Evolutionary conservation across 2,888 invertebrate genomes (phyloP), one percentile per base, ranked within the genome.

Genomic region (Agrotis segetum): DNA sequence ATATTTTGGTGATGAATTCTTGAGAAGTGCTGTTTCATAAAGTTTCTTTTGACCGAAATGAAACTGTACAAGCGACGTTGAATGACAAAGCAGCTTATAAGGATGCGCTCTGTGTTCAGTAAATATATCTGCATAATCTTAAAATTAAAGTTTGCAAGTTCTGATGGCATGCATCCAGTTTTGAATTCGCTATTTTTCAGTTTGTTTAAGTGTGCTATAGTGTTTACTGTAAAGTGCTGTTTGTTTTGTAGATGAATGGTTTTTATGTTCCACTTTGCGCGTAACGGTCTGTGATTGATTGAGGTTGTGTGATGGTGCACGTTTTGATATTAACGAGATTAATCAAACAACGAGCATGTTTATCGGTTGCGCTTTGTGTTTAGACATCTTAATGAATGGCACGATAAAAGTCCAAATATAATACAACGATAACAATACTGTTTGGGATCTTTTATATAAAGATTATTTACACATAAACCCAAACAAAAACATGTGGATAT

Each of bases 1-100:
- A 85, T 88, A 89, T 90, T 91, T 89, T 89, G 86, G 87, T 87
- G 83, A 87, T 84, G 81, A 84, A 86, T 86, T 88, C 83, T 89
- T 76, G 77, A 80, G 72, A 85, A 86, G 83, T 77, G 76, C 70
- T 78, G 60, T 88, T 88, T 85, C 82, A 85, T 87, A 85, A 87
- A 89, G 87, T 85, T 85, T 85, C 75, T 81, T 78, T 67, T 74
- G 74, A 80, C 82, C 73, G 74, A 86, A 87, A 87, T 86, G 79
- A 88, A 87, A 87, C 84, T 85, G 74, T 71, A 76, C 73, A 74
- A 83, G 81, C 77, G 67, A 73, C 67, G 77, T 82, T 79, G 86
- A 85, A 84, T 84, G 82, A 84, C 83, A 83, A 85, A 87, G 76
- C 67, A 80, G 78, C 77, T 78, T 82, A 85, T 84, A 75, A 74